phyloP scores from a whole-genome alignment of 2,113 vertebrate species.

The Cinclus cinclus region DNA sequence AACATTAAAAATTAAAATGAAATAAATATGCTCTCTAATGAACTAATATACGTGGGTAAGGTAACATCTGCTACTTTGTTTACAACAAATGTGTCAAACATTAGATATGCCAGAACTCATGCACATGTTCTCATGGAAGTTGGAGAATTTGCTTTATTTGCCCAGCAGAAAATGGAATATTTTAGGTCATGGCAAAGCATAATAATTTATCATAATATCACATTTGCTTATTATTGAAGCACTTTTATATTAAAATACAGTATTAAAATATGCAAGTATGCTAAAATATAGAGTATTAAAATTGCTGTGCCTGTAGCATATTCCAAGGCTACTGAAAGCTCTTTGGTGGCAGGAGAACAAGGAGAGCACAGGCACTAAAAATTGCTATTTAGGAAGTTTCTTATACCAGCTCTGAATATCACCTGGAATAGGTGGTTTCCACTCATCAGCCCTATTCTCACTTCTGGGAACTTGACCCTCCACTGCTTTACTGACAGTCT shows the following conservation, averaged over 20 bases:
- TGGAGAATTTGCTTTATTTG: background rate
- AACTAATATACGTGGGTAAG: conserved; percentile 69
- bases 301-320: background rate
- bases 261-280: background rate
- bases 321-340: background rate
- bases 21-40: conserved; percentile 50
- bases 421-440: background rate
- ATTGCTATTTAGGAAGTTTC: background rate
- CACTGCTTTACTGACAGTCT: background rate
- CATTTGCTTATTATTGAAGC: background rate
- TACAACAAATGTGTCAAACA: conserved; percentile 66
- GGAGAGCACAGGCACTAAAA: background rate
- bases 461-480: background rate
- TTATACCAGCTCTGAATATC: background rate
- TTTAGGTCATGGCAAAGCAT: background rate
- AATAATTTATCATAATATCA: background rate
- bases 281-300: background rate
- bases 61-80: conserved; percentile 70
- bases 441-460: background rate
- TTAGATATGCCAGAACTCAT: conserved; percentile 47
- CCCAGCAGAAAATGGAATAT: background rate
- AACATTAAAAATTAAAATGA: conserved; percentile 35
- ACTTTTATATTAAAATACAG: background rate
- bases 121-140: conserved; percentile 15
- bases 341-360: background rate